A percentile compares a stretch with the other conserved stretches of the same genome.
Conservation (phyloP, 2,113 vertebrate genomes). For the Bujurquina vittata region DNA sequence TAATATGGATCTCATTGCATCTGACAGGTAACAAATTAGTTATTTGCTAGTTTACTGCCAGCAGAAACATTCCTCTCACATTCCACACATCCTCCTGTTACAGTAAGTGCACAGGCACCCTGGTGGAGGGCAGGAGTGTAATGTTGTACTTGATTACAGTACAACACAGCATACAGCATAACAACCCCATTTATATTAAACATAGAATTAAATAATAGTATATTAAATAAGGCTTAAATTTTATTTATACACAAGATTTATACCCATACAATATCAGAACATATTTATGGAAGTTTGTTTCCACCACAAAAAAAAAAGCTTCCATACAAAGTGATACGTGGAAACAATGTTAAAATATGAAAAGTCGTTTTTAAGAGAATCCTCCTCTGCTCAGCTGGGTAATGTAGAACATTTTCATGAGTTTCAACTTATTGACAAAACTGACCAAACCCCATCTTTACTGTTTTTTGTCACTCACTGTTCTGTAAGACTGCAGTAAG, state of each 20-base stretch:
- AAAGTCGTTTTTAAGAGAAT: fast-evolving
- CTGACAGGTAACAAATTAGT: slow-evolving; percentile 45
- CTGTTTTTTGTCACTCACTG: neutral
- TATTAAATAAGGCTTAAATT: neutral
- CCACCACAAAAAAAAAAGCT: no score
- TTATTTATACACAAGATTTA: neutral
- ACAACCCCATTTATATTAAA: neutral
- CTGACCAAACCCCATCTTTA: no score
- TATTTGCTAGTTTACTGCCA: slow-evolving; percentile 37
- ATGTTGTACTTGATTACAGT: neutral
- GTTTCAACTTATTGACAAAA: no score
- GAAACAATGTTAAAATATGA: neutral
- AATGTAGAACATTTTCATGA: no score
- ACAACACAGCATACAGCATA: neutral
- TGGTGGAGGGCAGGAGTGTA: neutral
- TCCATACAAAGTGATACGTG: neutral
- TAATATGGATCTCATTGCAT: slow-evolving; percentile 28
- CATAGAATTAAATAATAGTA: neutral
- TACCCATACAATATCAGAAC: neutral
- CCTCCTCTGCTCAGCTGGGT: neutral
- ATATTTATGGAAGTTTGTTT: no score
- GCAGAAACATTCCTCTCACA: slow-evolving; percentile 35
- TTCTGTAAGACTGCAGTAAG: neutral
- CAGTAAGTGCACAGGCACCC: neutral
- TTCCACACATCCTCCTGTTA: slow-evolving; percentile 32